A percentile compares a stretch with the other conserved stretches of the same genome.
Evolutionary conservation across 2,888 invertebrate genomes (phyloP).

Genomic region (Calameuta pallipes): DNA sequence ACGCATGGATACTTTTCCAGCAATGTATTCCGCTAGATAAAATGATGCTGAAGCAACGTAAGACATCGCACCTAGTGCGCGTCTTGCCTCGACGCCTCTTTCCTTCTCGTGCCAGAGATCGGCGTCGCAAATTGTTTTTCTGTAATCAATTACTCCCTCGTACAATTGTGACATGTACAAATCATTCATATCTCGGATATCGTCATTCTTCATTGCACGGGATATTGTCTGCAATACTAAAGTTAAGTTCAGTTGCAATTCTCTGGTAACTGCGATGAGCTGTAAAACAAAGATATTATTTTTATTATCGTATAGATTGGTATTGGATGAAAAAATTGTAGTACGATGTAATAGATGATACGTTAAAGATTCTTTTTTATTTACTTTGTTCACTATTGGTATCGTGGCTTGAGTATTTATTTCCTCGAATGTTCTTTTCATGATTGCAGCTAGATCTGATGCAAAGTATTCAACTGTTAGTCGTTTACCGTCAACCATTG

Average conservation of each 20-base stretch:
- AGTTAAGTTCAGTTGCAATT: constrained; percentile 53
- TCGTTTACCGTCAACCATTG: constrained; percentile 45
- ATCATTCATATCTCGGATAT: constrained; percentile 63
- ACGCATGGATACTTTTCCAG: constrained; percentile 47
- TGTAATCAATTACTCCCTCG: constrained; percentile 40
- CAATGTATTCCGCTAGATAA: constrained; percentile 55
- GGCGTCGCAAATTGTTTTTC: constrained; percentile 52
- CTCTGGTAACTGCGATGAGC: constrained; percentile 56
- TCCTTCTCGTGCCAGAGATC: constrained; percentile 57
- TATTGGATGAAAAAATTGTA: neutral
- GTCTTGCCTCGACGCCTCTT: constrained; percentile 58
- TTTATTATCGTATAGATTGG: neutral
- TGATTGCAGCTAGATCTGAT: constrained; percentile 48
- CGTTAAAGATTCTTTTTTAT: constrained; percentile 5
- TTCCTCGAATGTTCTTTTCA: constrained; percentile 49
- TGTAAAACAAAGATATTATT: constrained; percentile 27
- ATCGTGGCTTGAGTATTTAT: constrained; percentile 50
- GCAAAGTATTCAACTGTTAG: constrained; percentile 56
- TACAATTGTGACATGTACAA: constrained; percentile 58
- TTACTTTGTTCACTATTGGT: constrained; percentile 58
- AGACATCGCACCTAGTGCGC: constrained; percentile 52
- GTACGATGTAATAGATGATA: neutral
- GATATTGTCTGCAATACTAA: constrained; percentile 54
- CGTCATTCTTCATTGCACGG: constrained; percentile 58
- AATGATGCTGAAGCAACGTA: constrained; percentile 48